Evolutionary conservation across 2,113 vertebrate species (phyloP).

Genomic region (Chloroceryle aenea): DNA sequence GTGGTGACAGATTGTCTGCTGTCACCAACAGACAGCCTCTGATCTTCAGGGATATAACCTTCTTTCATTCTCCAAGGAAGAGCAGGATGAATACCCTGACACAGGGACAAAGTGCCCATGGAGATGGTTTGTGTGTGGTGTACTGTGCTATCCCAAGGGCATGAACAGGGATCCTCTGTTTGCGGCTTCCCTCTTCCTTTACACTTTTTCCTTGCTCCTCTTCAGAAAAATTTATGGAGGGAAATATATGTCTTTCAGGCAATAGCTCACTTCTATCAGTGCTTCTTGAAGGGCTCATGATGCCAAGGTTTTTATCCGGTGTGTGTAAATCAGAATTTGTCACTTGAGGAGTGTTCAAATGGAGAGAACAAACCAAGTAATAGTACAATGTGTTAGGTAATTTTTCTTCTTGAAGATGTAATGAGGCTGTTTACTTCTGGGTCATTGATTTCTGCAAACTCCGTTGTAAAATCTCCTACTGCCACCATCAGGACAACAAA

Average conservation of each 20-base stretch:
- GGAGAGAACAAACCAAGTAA: neutral
- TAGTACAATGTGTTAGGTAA: neutral
- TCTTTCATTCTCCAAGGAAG: neutral
- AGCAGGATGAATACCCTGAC: neutral
- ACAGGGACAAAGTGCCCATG: fast-evolving
- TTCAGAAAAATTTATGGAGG: neutral
- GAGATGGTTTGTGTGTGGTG: neutral
- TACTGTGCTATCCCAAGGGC: neutral
- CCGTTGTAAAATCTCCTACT: slow-evolving; percentile 16
- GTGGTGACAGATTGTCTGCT: neutral
- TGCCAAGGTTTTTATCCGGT: neutral
- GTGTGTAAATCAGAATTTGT: neutral
- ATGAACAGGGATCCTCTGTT: fast-evolving
- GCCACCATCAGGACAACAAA: slow-evolving; percentile 53
- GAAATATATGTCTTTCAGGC: neutral
- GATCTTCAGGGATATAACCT: neutral
- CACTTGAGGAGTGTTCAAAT: neutral
- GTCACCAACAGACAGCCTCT: neutral
- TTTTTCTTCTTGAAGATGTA: neutral
- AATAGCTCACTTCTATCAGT: neutral
- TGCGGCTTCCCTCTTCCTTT: neutral
- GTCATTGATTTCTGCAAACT: neutral
- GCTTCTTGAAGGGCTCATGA: neutral
- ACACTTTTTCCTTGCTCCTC: neutral
- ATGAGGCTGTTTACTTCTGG: slow-evolving; percentile 10